Base-by-base conservation (phyloP, 53 echinoderm and acorn worm species). In the Crossaster papposus region DNA sequence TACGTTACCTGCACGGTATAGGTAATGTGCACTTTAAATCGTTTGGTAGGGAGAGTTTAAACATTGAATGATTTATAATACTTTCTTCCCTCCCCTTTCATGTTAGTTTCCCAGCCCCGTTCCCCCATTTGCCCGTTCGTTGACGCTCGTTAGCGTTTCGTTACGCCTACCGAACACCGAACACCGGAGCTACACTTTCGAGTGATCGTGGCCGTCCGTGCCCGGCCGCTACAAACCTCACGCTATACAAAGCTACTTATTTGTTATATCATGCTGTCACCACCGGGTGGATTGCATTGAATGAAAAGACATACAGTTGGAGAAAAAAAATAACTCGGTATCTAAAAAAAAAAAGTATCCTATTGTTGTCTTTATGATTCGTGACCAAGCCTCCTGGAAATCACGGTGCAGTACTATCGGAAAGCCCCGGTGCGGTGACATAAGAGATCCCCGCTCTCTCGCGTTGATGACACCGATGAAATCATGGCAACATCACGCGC, bases 401-500 rank as follows among this genome's bases (percentile, higher is more conserved):
- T 68, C 24, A 79, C 54, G 52, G 32, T 55, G 58, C 20, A 30
- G 72, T 23, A 38, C 51, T 55, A 37, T 68, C 84, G 71, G 84
- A 72, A 29, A 54, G 71, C 62, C n/a, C 44, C 44, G 84, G 30
- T 18, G 84, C 72, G 71, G 23, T 71, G 84, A 84, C 54, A 72
- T 72, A 72, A 72, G 84, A 84, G 70, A 72, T 50, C 72, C 72
- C 35, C n/a, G n/a, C n/a, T 51, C 84, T 44, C 71, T 30, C 52
- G 72, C 36, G 38, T 51, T 71, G 84, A 81, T 81, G 70, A 58
- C 78, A 58, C 31, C 89, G 77, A 4, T 24, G 70, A 65, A 79
- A 79, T 79, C 89, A 77, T 89, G 50, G 79, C 89, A 89, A 89
- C 89, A 64, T 79, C 89, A 89, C 89, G 89, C 79, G 38, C 79